phyloP scores from a whole-genome alignment of 2,888 invertebrate species.

The Troides oblongomaculatus region DNA sequence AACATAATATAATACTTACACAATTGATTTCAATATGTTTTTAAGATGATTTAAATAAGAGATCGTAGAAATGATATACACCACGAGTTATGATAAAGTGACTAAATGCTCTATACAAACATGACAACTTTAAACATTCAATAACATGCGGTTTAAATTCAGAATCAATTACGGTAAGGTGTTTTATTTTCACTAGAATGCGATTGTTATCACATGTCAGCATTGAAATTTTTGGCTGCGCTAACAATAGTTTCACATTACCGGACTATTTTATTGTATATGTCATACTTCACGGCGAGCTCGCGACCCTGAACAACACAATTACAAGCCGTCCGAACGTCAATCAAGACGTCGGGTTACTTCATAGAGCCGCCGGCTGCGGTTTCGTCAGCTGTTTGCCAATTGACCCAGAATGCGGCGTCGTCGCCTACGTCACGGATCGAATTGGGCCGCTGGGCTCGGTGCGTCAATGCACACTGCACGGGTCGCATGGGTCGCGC shows the following conservation, averaged over 20 bases:
- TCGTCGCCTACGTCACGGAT: constrained; percentile 43
- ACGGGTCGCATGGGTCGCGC: constrained; percentile 10
- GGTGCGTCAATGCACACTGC: constrained; percentile 40
- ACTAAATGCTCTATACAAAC: too few species aligned
- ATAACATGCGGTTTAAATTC: too few species aligned
- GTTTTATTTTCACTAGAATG: too few species aligned
- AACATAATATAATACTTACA: too few species aligned
- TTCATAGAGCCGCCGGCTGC: constrained; percentile 41
- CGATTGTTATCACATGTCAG: too few species aligned
- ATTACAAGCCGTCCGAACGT: constrained; percentile 21
- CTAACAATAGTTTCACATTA: neutral
- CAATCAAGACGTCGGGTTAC: constrained; percentile 27
- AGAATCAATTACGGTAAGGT: too few species aligned
- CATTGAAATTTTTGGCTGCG: neutral
- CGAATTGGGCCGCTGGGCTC: constrained; percentile 45
- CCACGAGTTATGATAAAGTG: too few species aligned
- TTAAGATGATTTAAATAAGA: too few species aligned
- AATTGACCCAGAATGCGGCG: constrained; percentile 64
- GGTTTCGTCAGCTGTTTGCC: constrained; percentile 48
- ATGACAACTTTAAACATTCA: too few species aligned
- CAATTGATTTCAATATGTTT: too few species aligned
- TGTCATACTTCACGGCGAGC: neutral
- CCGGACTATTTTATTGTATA: neutral
- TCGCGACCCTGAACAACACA: constrained; percentile 11
- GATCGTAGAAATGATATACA: too few species aligned